These are phyloP conservation scores for Thamnaconus septentrionalis DNA, from an alignment of 2,113 vertebrate species.

Conservation along the genomic window DNA sequence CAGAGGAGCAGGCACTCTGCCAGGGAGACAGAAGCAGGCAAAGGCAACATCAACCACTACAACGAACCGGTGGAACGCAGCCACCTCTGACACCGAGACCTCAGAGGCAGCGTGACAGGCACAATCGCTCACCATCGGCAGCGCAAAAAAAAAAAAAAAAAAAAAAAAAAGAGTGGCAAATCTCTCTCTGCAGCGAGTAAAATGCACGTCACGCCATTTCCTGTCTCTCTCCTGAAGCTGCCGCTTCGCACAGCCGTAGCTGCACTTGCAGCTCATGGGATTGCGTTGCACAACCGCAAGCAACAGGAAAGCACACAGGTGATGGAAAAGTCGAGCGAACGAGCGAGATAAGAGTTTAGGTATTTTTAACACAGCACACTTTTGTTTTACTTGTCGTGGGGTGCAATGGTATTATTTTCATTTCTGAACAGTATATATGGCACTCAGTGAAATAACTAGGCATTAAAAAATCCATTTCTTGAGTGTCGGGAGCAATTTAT, in stretches of 20 bases:
- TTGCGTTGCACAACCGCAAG: constrained; percentile 47
- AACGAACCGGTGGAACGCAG: constrained; percentile 1
- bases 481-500: no score
- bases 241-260: constrained; percentile 22
- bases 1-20: constrained; percentile 76
- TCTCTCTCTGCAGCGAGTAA: constrained; percentile 10
- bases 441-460: no score
- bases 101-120: constrained; percentile 13
- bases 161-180: no score
- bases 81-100: not conserved
- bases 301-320: constrained; percentile 29
- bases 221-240: constrained; percentile 48
- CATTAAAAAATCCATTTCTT: no score
- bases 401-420: no score
- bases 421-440: no score
- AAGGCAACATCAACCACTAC: constrained; percentile 8
- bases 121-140: not conserved
- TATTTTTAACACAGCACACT: not conserved
- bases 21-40: constrained; percentile 28
- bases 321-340: constrained; percentile 18
- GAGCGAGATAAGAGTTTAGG: constrained; percentile 17
- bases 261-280: constrained; percentile 33
- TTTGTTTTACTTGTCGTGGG: not conserved
- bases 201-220: constrained; percentile 30
- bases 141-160: not conserved